Evolutionary conservation across 1,140 invertebrate species (phyloP).

Genomic region (Camponotus vicinus): DNA sequence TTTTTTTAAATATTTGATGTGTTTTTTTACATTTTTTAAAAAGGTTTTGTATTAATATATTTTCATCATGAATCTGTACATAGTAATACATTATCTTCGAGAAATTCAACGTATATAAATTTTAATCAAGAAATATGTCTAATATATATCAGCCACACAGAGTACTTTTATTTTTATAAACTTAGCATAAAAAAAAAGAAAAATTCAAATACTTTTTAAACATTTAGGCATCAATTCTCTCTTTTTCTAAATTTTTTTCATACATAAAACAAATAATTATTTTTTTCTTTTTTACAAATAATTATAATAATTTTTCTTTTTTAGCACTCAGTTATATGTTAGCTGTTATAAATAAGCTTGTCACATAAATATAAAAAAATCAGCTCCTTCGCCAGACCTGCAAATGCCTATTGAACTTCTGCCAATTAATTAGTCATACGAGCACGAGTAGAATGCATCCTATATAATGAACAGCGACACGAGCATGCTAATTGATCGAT

Average conservation of each 20-base stretch:
- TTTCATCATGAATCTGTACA: background rate
- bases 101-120: background rate
- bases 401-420: background rate
- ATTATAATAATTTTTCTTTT: no score
- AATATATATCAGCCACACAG: background rate
- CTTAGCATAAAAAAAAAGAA: background rate
- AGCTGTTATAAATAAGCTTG: background rate
- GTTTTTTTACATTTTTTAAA: no score
- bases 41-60: background rate
- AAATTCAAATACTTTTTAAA: background rate
- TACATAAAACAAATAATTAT: background rate
- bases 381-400: background rate
- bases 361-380: background rate
- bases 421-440: constrained; percentile 59
- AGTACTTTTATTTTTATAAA: background rate
- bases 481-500: constrained; percentile 67
- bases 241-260: background rate
- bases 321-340: background rate
- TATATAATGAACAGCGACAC: constrained; percentile 33
- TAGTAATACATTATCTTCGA: background rate
- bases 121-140: background rate
- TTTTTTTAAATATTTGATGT: no score
- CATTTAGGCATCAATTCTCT: background rate
- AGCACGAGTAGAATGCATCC: constrained; percentile 41
- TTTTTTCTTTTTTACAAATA: background rate